These are phyloP conservation scores for Brenthis ino DNA, from an alignment of 2,888 invertebrate genomes.

Conservation along the genomic window DNA sequence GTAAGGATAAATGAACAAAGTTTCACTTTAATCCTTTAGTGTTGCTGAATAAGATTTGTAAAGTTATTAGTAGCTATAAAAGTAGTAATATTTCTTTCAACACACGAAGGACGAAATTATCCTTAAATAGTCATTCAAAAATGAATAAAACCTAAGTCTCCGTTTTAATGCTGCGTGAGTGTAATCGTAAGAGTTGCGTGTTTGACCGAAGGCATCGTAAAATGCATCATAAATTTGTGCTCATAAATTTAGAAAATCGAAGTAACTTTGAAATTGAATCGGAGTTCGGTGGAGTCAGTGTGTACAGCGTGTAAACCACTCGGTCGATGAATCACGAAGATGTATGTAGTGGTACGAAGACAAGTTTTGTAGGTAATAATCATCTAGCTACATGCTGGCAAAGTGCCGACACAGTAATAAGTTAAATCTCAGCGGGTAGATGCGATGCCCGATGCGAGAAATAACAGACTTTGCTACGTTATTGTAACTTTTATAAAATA, in stretches of 20 bases:
- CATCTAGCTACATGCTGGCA: slow-evolving; percentile 57
- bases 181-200: slow-evolving; percentile 72
- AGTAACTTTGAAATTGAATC: slow-evolving; percentile 58
- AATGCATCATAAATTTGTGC: slow-evolving; percentile 70
- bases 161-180: slow-evolving; percentile 66
- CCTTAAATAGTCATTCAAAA: slow-evolving; percentile 45
- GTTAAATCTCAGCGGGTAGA: slow-evolving; percentile 64
- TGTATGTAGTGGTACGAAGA: slow-evolving; percentile 48
- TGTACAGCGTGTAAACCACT: slow-evolving; percentile 40
- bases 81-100: slow-evolving; percentile 47
- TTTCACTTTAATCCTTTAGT: neutral
- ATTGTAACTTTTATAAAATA: slow-evolving; percentile 23
- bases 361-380: slow-evolving; percentile 59
- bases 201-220: slow-evolving; percentile 75
- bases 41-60: neutral
- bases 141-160: slow-evolving; percentile 35
- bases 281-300: slow-evolving; percentile 44
- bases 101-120: slow-evolving; percentile 47
- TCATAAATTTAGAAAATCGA: slow-evolving; percentile 74
- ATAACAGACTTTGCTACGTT: slow-evolving; percentile 44
- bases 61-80: neutral
- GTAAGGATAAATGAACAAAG: slow-evolving; percentile 1
- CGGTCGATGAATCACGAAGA: slow-evolving; percentile 39
- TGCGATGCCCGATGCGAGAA: slow-evolving; percentile 55
- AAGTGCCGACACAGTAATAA: slow-evolving; percentile 63